A percentile compares a stretch with the other conserved stretches of the same genome.
Evolutionary conservation across 2,888 invertebrate genomes (phyloP).

Genomic region (Priapulus caudatus): DNA sequence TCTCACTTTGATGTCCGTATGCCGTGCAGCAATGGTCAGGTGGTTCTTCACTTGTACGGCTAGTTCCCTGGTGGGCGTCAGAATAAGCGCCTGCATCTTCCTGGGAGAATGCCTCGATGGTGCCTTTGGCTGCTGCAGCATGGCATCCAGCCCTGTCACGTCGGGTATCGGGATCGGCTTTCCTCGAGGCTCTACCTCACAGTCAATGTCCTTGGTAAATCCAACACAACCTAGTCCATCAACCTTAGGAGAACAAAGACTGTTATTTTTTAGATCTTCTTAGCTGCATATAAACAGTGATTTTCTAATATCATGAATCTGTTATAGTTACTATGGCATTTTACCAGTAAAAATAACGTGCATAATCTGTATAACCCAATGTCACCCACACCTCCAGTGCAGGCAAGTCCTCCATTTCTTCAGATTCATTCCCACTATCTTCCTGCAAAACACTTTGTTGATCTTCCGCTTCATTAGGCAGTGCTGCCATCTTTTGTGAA

Average conservation of each 20-base stretch:
- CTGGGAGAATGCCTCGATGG: background rate
- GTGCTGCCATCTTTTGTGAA: no score
- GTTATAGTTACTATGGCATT: no score
- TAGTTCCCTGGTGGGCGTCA: constrained; percentile 91
- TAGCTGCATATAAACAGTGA: no score
- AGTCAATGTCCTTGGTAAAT: constrained; percentile 27
- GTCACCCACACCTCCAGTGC: no score
- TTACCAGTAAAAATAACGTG: no score
- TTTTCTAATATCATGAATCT: no score
- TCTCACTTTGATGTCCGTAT: constrained; percentile 53
- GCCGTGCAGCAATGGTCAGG: constrained; percentile 58
- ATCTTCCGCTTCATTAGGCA: constrained; percentile 23
- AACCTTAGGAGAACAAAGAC: constrained; percentile 21
- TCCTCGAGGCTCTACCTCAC: constrained; percentile 24
- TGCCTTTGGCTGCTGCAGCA: background rate
- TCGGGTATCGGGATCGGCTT: background rate
- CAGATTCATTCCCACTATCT: no score
- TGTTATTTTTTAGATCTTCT: no score
- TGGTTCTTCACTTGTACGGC: constrained; percentile 88
- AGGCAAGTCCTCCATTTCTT: no score
- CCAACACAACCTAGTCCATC: constrained; percentile 26
- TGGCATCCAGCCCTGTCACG: background rate
- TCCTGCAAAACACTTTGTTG: no score
- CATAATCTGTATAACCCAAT: no score
- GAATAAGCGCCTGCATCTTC: constrained; percentile 65